These are phyloP conservation scores for Pherbina coryleti DNA, from an alignment of 2,888 invertebrate genomes.

Conservation along the genomic window DNA sequence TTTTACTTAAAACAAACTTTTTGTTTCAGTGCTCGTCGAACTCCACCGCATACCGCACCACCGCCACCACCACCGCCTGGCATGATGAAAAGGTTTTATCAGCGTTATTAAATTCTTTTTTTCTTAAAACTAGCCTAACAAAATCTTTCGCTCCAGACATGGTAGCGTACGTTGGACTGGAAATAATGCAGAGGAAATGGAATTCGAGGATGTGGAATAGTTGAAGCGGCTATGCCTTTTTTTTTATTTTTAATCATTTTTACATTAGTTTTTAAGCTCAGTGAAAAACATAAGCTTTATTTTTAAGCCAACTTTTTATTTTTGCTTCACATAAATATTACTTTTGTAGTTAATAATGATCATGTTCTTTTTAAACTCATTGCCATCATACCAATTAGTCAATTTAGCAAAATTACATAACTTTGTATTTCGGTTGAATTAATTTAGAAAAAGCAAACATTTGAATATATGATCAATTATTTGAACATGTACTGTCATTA, in stretches of 20 bases:
- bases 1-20: neutral
- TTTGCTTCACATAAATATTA: no score
- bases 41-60: conserved; percentile 65
- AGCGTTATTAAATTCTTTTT: conserved; percentile 60
- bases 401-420: no score
- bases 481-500: no score
- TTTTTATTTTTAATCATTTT: neutral
- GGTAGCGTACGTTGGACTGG: conserved; percentile 64
- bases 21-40: conserved; percentile 62
- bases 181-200: conserved; percentile 60
- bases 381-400: no score
- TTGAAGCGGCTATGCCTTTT: neutral
- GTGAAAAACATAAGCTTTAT: neutral
- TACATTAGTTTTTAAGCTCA: neutral
- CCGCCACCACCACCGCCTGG: conserved; percentile 66
- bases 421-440: no score
- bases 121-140: conserved; percentile 11
- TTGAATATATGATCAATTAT: no score
- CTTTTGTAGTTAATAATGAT: no score
- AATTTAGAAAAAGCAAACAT: no score
- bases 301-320: no score
- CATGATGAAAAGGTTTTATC: conserved; percentile 65
- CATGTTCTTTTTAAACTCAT: no score
- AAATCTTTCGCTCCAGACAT: conserved; percentile 53
- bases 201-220: conserved; percentile 65